A percentile compares a stretch with the other conserved stretches of the same genome.
phyloP scores from a whole-genome alignment of 1,140 invertebrate genomes.

The Anoplolepis gracilipes region DNA sequence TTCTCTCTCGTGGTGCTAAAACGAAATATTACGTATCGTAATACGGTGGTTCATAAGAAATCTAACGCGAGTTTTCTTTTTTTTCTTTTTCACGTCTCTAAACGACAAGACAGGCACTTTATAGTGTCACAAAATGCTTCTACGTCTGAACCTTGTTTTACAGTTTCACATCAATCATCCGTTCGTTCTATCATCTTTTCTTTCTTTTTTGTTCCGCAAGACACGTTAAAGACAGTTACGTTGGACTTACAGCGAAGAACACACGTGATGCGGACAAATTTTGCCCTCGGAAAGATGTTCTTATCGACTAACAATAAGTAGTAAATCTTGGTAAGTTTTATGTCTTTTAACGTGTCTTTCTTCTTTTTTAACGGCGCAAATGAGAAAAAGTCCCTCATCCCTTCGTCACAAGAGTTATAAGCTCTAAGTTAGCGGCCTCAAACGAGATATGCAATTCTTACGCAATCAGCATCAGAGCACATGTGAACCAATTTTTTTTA shows the following conservation, averaged over 20 bases:
- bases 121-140: constrained; percentile 84
- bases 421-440: constrained; percentile 62
- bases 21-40: constrained; percentile 67
- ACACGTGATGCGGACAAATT: constrained; percentile 74
- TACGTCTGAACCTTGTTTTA: constrained; percentile 83
- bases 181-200: constrained; percentile 62
- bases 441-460: constrained; percentile 66
- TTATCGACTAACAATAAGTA: constrained; percentile 72
- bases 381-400: constrained; percentile 70
- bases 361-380: constrained; percentile 56
- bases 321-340: constrained; percentile 70
- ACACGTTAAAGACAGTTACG: constrained; percentile 77
- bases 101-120: constrained; percentile 85
- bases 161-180: constrained; percentile 79
- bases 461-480: constrained; percentile 51
- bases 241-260: constrained; percentile 78
- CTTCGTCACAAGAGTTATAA: constrained; percentile 60
- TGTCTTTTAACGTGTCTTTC: constrained; percentile 67
- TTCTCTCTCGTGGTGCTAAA: constrained; percentile 44
- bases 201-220: constrained; percentile 41
- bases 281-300: constrained; percentile 75
- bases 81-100: constrained; percentile 79
- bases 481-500: constrained; percentile 32
- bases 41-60: constrained; percentile 77
- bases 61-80: constrained; percentile 76